A percentile compares a stretch with the other conserved stretches of the same genome.
Evolutionary conservation across 2,113 vertebrate species (phyloP).

Genomic region (Lethenteron reissneri): DNA sequence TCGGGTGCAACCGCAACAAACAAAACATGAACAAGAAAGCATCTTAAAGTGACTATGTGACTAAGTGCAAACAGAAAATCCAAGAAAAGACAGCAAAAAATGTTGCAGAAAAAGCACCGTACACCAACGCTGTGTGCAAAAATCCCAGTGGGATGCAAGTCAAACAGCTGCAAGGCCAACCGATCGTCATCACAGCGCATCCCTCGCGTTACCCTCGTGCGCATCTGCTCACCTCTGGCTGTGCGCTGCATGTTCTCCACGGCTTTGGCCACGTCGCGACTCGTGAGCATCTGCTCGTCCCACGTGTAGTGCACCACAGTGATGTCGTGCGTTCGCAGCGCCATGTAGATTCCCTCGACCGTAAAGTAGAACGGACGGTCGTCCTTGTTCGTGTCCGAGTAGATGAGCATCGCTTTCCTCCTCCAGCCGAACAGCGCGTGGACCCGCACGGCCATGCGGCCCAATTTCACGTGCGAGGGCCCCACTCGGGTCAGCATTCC

Average conservation of each 20-base stretch:
- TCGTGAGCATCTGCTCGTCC: conserved; percentile 19
- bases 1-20: no score
- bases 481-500: conserved; percentile 48
- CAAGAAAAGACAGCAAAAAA: no score
- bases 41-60: no score
- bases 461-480: conserved; percentile 59
- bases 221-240: conserved; percentile 29
- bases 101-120: no score
- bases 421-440: conserved; percentile 51
- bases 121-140: no score
- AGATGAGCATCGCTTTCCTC: conserved; percentile 36
- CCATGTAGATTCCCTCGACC: conserved; percentile 43
- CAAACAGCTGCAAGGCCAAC: no score
- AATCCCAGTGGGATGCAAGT: no score
- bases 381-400: conserved; percentile 31
- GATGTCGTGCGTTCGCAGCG: conserved; percentile 35
- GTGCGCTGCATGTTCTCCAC: conserved; percentile 30
- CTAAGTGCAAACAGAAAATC: no score
- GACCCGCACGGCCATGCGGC: conserved; percentile 34
- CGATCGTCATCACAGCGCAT: no score
- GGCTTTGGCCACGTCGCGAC: conserved; percentile 30
- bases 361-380: conserved; percentile 55
- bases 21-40: no score
- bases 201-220: no score
- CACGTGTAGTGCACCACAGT: conserved; percentile 31